Conservation (phyloP, 64 coral and sea anemone genomes). For the Montipora cactus region DNA sequence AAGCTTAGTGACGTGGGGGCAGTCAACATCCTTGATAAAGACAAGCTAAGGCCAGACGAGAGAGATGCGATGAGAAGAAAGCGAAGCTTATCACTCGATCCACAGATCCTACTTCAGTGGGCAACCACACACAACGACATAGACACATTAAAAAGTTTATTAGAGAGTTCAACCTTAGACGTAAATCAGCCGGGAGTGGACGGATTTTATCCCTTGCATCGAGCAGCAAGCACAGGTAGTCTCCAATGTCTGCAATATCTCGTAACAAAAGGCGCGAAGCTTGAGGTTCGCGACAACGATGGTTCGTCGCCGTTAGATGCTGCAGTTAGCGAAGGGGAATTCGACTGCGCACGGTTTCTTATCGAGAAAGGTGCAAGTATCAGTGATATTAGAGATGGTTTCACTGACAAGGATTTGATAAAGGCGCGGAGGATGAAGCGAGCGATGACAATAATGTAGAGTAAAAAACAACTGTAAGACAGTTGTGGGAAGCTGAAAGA, state of each 20-base stretch:
- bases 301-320: conserved; percentile 78
- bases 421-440: neutral
- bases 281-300: conserved; percentile 76
- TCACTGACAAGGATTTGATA: conserved; percentile 46
- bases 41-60: neutral
- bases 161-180: conserved; percentile 59
- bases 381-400: conserved; percentile 77
- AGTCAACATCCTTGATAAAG: neutral
- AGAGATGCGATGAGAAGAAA: conserved; percentile 25
- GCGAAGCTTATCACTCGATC: conserved; percentile 79
- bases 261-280: conserved; percentile 64
- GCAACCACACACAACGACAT: conserved; percentile 80
- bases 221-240: conserved; percentile 79
- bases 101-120: conserved; percentile 82
- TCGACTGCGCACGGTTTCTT: conserved; percentile 80
- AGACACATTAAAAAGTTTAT: conserved; percentile 57
- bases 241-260: conserved; percentile 82
- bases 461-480: neutral
- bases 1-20: conserved; percentile 2
- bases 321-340: conserved; percentile 85
- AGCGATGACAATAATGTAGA: neutral
- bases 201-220: conserved; percentile 83
- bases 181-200: conserved; percentile 76
- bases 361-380: conserved; percentile 84
- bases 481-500: too few relatives aligned